These are phyloP conservation scores for Polylopha cassiicola DNA, from an alignment of 2,888 invertebrate species.

Conservation along the genomic window DNA sequence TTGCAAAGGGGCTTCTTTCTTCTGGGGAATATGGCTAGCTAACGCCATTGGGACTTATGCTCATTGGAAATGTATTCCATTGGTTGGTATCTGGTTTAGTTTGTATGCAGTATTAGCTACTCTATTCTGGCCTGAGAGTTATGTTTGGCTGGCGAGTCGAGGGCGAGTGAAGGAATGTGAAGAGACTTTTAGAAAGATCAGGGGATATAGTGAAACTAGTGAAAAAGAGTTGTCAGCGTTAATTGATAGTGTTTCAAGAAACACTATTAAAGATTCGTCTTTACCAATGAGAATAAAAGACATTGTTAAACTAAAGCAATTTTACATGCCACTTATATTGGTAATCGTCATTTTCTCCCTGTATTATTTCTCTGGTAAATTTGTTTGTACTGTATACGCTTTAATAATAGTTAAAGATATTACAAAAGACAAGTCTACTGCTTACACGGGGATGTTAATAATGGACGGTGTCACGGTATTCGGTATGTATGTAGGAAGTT, in stretches of 20 bases:
- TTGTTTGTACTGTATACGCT: constrained; percentile 4
- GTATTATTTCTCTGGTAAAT: constrained; percentile 8
- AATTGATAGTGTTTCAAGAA: neutral
- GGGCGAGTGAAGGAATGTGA: constrained; percentile 10
- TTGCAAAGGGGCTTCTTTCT: constrained; percentile 12
- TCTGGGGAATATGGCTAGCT: constrained; percentile 12
- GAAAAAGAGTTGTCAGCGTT: constrained; percentile 1
- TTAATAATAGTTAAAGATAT: constrained; percentile 11
- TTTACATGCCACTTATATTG: constrained; percentile 7
- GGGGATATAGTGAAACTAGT: constrained; percentile 6
- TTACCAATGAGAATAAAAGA: neutral
- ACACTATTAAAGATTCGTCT: neutral
- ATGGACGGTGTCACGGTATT: constrained; percentile 12
- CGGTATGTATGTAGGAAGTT: constrained; percentile 6
- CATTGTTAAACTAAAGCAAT: neutral
- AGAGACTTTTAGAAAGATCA: constrained; percentile 7
- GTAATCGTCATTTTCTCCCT: neutral
- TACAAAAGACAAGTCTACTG: constrained; percentile 7
- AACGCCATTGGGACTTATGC: constrained; percentile 13
- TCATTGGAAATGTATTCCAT: constrained; percentile 12
- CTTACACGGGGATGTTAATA: constrained; percentile 9
- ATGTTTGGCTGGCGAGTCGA: constrained; percentile 16
- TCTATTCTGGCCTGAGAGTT: constrained; percentile 13
- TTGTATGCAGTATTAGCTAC: constrained; percentile 4
- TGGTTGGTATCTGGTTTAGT: constrained; percentile 3